Conservation (phyloP, 2,888 invertebrate species). For the Sceliomorpha sp. region DNA sequence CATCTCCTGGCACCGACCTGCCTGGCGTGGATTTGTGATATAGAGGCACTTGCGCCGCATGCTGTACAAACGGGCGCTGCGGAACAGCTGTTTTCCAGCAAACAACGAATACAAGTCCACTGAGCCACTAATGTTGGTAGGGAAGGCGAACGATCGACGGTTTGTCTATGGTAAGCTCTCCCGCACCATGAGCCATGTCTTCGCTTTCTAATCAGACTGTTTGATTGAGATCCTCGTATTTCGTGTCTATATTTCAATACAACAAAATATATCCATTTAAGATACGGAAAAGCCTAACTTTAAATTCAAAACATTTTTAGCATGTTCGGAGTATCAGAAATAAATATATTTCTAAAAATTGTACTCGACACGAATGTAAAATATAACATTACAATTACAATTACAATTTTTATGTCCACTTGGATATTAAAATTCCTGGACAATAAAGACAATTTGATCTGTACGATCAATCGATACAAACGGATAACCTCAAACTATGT, state of each 20-base stretch:
- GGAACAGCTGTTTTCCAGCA: conserved; percentile 85
- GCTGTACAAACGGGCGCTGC: conserved; percentile 86
- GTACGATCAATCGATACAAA: too few species aligned
- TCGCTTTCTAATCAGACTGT: conserved; percentile 57
- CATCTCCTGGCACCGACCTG: conserved; percentile 75
- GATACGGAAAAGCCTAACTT: too few species aligned
- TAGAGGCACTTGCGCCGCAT: conserved; percentile 83
- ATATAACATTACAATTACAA: too few species aligned
- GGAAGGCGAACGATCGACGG: conserved; percentile 69
- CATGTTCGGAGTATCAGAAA: too few species aligned
- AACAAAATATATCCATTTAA: too few species aligned
- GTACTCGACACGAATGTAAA: too few species aligned
- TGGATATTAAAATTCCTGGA: too few species aligned
- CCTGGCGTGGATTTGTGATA: conserved; percentile 70
- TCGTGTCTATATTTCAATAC: conserved; percentile 55
- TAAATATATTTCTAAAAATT: too few species aligned
- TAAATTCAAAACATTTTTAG: too few species aligned
- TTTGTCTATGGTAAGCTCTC: conserved; percentile 49
- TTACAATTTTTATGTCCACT: too few species aligned
- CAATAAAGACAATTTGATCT: too few species aligned
- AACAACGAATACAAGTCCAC: conserved; percentile 88
- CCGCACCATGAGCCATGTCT: conserved; percentile 73
- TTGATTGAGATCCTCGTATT: conserved; percentile 56
- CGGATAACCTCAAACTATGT: too few species aligned
- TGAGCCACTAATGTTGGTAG: conserved; percentile 72